Conservation (phyloP, 2,113 vertebrate species). For the Platichthys flesus region DNA sequence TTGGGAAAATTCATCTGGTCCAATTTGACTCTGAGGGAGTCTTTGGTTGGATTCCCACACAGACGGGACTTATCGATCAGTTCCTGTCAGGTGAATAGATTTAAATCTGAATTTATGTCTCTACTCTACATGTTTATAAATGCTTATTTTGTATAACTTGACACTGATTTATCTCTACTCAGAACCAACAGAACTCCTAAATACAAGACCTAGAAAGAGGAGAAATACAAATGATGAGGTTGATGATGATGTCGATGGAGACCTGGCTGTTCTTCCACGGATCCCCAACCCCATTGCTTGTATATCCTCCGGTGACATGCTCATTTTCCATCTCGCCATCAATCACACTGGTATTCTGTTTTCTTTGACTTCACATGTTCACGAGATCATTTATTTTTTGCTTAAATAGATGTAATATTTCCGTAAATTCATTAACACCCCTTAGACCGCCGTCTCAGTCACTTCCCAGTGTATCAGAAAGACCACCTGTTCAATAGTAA, state of each 20-base stretch:
- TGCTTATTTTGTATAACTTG: not conserved
- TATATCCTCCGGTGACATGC: conserved; percentile 83
- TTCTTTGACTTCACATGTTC: not conserved
- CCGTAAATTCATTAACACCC: conserved; percentile 18
- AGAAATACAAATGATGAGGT: conserved; percentile 40
- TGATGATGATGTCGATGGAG: not conserved
- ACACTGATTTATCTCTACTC: not conserved
- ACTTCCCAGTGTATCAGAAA: conserved; percentile 93
- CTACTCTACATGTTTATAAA: not conserved
- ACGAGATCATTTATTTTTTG: not conserved
- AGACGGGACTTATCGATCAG: conserved; percentile 71
- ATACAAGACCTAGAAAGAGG: conserved; percentile 49
- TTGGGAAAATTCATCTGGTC: conserved; percentile 84
- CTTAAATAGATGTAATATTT: not conserved
- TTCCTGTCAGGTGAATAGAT: conserved; percentile 84
- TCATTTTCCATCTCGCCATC: conserved; percentile 90
- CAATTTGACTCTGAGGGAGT: conserved; percentile 86
- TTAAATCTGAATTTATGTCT: not conserved
- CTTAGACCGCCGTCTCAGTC: conserved; percentile 86
- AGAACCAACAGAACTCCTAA: conserved; percentile 64
- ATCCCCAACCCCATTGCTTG: conserved; percentile 91
- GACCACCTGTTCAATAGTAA: conserved; percentile 93
- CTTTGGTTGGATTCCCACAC: conserved; percentile 87
- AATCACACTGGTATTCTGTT: conserved; percentile 79
- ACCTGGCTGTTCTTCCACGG: conserved; percentile 59